Conservation (phyloP, 2,797 vertebrate species). For the Crocidura indochinensis region DNA sequence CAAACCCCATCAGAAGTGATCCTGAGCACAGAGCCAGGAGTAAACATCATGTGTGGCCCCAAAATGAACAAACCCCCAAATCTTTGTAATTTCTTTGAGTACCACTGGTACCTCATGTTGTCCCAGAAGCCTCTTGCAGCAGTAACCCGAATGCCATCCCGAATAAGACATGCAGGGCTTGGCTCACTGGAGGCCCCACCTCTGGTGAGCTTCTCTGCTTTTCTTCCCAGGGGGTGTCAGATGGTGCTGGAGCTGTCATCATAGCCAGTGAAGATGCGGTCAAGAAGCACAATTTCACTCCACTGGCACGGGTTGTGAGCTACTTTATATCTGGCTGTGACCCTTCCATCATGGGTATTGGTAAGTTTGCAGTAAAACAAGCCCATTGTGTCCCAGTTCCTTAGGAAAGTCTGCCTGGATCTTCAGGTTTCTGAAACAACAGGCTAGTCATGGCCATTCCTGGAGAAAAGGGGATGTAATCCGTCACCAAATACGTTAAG, state of each 20-base stretch:
- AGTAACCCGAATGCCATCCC: too few species aligned
- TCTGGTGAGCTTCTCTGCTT: background rate
- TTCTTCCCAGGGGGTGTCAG: constrained; percentile 94
- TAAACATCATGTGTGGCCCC: too few species aligned
- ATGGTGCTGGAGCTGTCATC: constrained; percentile 95
- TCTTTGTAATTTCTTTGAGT: background rate
- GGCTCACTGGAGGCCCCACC: too few species aligned
- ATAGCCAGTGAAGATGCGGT: constrained; percentile 97
- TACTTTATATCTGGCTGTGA: constrained; percentile 97
- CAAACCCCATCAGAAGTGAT: too few species aligned
- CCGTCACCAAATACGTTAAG: background rate
- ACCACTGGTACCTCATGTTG: background rate
- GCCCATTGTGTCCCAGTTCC: background rate
- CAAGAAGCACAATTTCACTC: constrained; percentile 95
- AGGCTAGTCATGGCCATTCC: background rate
- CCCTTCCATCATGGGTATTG: constrained; percentile 98
- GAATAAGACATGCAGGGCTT: too few species aligned
- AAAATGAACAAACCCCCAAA: too few species aligned
- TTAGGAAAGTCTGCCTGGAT: background rate
- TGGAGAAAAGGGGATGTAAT: background rate
- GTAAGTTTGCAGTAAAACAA: constrained; percentile 89
- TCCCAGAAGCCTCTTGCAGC: too few species aligned
- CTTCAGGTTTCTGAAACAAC: constrained; percentile 27
- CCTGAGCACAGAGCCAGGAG: too few species aligned
- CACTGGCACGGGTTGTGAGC: constrained; percentile 95